These are phyloP conservation scores for Crotophaga sulcirostris DNA, from an alignment of 2,113 vertebrate species.

Conservation along the genomic window DNA sequence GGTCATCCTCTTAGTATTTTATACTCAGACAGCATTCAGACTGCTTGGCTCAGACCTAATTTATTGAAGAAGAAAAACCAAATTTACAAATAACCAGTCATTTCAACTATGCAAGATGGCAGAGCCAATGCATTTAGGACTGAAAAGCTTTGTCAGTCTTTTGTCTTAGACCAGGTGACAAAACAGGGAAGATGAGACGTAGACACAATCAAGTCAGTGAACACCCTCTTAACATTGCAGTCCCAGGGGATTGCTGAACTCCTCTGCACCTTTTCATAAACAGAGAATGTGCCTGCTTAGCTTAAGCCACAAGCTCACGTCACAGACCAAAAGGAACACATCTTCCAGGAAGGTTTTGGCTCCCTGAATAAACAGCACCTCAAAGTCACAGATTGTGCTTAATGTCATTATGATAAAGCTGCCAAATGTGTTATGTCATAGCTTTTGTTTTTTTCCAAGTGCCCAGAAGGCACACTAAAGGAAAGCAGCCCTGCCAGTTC, in stretches of 20 bases:
- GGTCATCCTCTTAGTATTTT: not conserved
- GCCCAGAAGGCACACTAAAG: not conserved
- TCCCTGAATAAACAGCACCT: not conserved
- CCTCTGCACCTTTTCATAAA: not conserved
- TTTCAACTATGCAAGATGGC: not conserved
- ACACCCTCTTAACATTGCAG: not conserved
- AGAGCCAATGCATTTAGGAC: not conserved
- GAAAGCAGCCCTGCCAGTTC: not conserved
- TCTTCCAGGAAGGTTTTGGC: not conserved
- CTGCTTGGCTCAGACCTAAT: not conserved
- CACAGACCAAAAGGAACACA: not conserved
- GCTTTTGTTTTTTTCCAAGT: not conserved
- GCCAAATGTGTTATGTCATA: constrained; percentile 72
- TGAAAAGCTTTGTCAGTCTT: not conserved
- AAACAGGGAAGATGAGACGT: not conserved
- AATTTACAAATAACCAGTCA: not conserved
- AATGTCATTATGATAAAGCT: constrained; percentile 18
- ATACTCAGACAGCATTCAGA: not conserved
- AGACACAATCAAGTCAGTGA: not conserved
- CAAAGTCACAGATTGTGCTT: not conserved
- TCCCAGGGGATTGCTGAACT: not conserved
- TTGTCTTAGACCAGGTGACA: not conserved
- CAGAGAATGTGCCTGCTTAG: not conserved
- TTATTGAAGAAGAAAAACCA: not conserved
- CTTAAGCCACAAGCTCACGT: not conserved